Conservation (phyloP, 2,113 vertebrate species). For the Megaptera novaeangliae region DNA sequence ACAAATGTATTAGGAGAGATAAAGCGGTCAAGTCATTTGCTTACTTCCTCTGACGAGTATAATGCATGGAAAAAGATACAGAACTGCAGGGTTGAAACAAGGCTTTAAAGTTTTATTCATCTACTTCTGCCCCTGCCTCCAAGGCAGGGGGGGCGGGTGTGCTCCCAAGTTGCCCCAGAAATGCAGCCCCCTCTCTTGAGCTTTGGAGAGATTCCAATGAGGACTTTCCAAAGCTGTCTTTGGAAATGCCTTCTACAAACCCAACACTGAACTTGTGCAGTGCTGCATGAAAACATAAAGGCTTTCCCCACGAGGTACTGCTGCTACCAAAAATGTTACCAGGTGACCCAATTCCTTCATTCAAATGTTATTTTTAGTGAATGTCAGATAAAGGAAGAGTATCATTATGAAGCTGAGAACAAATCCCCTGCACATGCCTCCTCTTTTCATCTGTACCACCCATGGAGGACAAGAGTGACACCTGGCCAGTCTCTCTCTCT, state of each 20-base stretch:
- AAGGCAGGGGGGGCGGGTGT: background rate
- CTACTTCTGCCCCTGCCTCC: background rate
- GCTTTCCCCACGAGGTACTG: slow-evolving; percentile 64
- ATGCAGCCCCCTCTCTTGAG: background rate
- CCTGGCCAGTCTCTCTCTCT: slow-evolving; percentile 64
- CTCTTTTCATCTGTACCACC: slow-evolving; percentile 54
- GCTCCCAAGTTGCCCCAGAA: background rate
- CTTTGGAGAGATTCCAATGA: background rate
- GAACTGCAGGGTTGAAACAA: background rate
- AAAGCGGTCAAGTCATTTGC: background rate
- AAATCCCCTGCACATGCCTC: slow-evolving; percentile 61
- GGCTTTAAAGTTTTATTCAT: background rate
- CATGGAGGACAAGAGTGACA: slow-evolving; percentile 53
- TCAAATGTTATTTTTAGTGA: slow-evolving; percentile 83
- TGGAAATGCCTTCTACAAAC: background rate
- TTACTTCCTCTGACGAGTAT: background rate
- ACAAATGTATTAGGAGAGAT: slow-evolving; percentile 1
- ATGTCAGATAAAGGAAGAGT: slow-evolving; percentile 79
- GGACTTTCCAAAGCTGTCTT: slow-evolving; percentile 28
- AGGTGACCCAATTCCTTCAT: slow-evolving; percentile 85
- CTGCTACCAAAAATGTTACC: slow-evolving; percentile 75
- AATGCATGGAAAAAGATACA: background rate
- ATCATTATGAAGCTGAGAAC: slow-evolving; percentile 65
- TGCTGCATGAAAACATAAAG: background rate
- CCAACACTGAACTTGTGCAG: background rate